Percentiles rank a stretch among this genome's conserved stretches.
phyloP scores from a whole-genome alignment of 2,797 vertebrate genomes.

The Chrosomus eos region DNA sequence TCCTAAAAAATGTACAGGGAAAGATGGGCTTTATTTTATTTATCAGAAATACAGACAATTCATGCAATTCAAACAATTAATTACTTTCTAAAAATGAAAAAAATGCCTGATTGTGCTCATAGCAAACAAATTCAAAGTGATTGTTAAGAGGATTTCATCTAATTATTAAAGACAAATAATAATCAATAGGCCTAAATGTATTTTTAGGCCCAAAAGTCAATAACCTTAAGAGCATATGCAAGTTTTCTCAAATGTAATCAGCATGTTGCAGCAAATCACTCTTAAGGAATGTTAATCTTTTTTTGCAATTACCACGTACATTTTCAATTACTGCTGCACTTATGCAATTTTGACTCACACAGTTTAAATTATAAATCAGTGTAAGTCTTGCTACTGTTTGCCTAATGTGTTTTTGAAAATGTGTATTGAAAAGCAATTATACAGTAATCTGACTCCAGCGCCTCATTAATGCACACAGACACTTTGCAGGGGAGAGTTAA shows the following conservation, averaged over 20 bases:
- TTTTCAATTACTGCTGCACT: background rate
- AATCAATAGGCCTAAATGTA: background rate
- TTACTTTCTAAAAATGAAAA: background rate
- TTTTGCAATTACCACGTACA: background rate
- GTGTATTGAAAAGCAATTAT: background rate
- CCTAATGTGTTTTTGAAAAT: slow-evolving; percentile 1
- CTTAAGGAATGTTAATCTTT: background rate
- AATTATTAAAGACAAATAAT: background rate
- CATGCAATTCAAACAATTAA: background rate
- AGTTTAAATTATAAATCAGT: background rate
- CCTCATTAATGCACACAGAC: background rate
- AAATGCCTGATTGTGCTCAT: background rate
- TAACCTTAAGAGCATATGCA: too few relatives aligned
- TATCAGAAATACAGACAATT: background rate
- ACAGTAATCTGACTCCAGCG: background rate
- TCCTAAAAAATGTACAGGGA: background rate
- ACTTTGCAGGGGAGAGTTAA: background rate
- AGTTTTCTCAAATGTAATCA: background rate
- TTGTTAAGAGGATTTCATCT: background rate
- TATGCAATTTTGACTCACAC: background rate
- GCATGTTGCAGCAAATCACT: background rate
- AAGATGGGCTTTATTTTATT: background rate
- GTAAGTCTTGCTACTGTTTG: background rate
- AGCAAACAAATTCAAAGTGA: background rate
- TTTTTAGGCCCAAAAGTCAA: background rate